These are phyloP conservation scores for Nomada fucata DNA, from an alignment of 2,888 invertebrate species.

Conservation along the genomic window DNA sequence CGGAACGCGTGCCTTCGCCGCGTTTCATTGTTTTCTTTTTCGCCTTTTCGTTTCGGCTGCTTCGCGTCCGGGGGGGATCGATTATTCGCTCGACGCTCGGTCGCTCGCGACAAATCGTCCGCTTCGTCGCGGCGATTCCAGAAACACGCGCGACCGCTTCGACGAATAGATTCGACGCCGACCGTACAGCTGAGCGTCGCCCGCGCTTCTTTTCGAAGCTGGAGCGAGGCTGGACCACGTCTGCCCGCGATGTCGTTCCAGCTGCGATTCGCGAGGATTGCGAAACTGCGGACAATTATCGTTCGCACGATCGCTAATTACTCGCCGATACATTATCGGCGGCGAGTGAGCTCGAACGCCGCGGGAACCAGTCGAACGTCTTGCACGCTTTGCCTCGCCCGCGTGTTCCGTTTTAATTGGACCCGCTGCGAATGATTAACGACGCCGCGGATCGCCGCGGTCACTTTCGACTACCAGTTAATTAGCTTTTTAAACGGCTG, in stretches of 20 bases:
- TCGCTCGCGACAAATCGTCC: not conserved
- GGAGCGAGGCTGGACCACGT: too few species aligned
- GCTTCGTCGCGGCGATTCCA: not conserved
- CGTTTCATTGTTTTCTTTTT: not conserved
- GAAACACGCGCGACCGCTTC: slow-evolving; percentile 3
- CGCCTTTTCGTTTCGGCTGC: not conserved
- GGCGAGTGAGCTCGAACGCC: slow-evolving; percentile 31
- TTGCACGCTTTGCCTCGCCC: slow-evolving; percentile 17
- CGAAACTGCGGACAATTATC: slow-evolving; percentile 62
- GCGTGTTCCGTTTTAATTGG: slow-evolving; percentile 39
- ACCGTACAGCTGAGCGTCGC: slow-evolving; percentile 3
- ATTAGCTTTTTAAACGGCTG: slow-evolving; percentile 39
- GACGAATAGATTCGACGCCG: too few species aligned
- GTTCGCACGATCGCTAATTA: slow-evolving; percentile 64
- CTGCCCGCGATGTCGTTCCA: slow-evolving; percentile 45
- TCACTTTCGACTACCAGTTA: slow-evolving; percentile 44
- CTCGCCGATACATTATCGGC: slow-evolving; percentile 64
- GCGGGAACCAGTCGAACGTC: slow-evolving; percentile 54
- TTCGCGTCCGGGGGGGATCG: too few species aligned
- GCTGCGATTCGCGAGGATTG: slow-evolving; percentile 43
- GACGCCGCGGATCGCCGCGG: slow-evolving; percentile 9
- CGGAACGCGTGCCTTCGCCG: not conserved
- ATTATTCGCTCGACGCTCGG: too few species aligned
- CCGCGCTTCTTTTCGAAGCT: slow-evolving; percentile 24
- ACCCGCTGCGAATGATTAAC: slow-evolving; percentile 41